A percentile compares a stretch with the other conserved stretches of the same genome.
These are phyloP conservation scores for Sebastes minor DNA, from an alignment of 2,797 vertebrate genomes.

Conservation along the genomic window DNA sequence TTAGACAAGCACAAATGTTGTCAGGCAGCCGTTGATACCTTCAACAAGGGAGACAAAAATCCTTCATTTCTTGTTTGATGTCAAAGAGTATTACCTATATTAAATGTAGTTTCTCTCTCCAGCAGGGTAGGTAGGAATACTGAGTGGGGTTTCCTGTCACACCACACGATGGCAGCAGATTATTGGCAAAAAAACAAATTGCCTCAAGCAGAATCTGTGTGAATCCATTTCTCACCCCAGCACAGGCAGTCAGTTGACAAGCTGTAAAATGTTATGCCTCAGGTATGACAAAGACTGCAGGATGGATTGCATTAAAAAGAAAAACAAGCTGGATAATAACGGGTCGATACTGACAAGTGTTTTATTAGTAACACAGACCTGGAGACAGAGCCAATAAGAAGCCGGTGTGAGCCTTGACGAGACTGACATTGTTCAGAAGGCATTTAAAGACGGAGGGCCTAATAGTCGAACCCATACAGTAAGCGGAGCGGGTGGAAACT, in stretches of 20 bases:
- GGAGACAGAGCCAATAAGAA: slow-evolving; percentile 80
- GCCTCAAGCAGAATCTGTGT: neutral
- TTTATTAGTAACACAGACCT: slow-evolving; percentile 86
- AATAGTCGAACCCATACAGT: slow-evolving; percentile 60
- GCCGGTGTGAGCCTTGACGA: slow-evolving; percentile 75
- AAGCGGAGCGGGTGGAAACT: slow-evolving; percentile 47
- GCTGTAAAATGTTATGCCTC: neutral
- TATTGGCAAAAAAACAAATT: neutral
- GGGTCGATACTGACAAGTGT: slow-evolving; percentile 82
- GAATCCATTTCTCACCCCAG: neutral
- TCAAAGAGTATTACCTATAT: neutral
- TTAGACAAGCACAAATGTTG: neutral
- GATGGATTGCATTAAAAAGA: slow-evolving; percentile 20
- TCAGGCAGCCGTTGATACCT: neutral
- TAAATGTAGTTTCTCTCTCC: too few relatives aligned
- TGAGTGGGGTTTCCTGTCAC: slow-evolving; percentile 3
- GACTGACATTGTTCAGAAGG: slow-evolving; percentile 80
- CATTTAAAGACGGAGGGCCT: slow-evolving; percentile 72
- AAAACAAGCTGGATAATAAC: slow-evolving; percentile 53
- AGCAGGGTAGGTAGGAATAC: rapidly evolving
- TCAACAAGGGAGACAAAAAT: neutral
- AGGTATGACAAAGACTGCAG: neutral
- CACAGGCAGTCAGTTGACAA: neutral
- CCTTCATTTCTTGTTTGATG: neutral
- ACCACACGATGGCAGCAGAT: slow-evolving; percentile 62